These are phyloP conservation scores for Drosophila triauraria DNA, from an alignment of 1,140 invertebrate species.

Conservation along the genomic window DNA sequence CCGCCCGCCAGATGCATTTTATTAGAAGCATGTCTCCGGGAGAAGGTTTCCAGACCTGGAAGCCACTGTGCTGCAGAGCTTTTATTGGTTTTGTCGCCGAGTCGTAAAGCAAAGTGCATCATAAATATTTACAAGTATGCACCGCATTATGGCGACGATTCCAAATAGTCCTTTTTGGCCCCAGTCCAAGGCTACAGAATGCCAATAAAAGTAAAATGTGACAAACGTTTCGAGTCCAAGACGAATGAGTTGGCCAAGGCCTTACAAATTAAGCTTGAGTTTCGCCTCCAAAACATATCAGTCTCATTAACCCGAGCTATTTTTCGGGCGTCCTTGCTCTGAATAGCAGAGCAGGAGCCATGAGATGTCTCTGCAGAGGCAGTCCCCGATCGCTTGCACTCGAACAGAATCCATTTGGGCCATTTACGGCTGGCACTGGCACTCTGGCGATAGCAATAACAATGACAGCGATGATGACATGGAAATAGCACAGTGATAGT, in stretches of 20 bases:
- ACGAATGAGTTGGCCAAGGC: background rate
- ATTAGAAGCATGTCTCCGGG: slow-evolving; percentile 18
- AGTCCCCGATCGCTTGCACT: background rate
- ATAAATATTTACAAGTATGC: slow-evolving; percentile 67
- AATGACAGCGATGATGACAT: slow-evolving; percentile 58
- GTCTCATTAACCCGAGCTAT: slow-evolving; percentile 14
- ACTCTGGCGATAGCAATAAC: slow-evolving; percentile 27
- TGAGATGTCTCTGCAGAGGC: background rate
- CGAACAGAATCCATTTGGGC: slow-evolving; percentile 9
- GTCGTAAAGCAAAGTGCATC: slow-evolving; percentile 49
- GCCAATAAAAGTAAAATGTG: slow-evolving; percentile 8
- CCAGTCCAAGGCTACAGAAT: slow-evolving; percentile 19
- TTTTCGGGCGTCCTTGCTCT: slow-evolving; percentile 19
- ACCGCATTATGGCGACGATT: slow-evolving; percentile 54
- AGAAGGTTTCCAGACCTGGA: background rate
- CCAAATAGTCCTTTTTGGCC: slow-evolving; percentile 29
- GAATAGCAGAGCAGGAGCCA: background rate
- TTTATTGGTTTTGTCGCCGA: slow-evolving; percentile 41
- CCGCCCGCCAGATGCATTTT: slow-evolving; percentile 30
- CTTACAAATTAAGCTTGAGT: background rate
- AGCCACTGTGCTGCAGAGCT: slow-evolving; percentile 10
- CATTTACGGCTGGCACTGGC: slow-evolving; percentile 45
- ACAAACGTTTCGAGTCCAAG: slow-evolving; percentile 24
- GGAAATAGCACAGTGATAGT: slow-evolving; percentile 8
- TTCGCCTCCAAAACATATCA: background rate